Base-by-base conservation (phyloP, 2,797 vertebrate species). In the Valencia hispanica region DNA sequence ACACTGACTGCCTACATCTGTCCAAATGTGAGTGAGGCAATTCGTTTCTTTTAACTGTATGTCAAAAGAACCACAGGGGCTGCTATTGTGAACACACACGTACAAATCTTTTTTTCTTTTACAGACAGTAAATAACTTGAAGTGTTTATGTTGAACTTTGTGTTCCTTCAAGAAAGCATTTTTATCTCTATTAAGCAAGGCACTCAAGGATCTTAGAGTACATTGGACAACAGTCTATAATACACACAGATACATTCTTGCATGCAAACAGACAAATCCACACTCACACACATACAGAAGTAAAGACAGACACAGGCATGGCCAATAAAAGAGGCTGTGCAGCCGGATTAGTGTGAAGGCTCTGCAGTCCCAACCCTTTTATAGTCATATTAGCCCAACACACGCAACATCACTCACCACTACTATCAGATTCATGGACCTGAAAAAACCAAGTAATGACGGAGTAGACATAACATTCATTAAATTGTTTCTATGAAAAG, bases 351-450 rank as follows among this genome's bases (percentile, higher is more conserved):
- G 88, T 66, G 75, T 87, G 82, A 89, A 88, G 79, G 84, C 92
- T 87, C 84, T 79, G 81, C 6, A 70, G 90, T 78, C 80, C 87
- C 84, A 85, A 86, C 90, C 65, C 92, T 91, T 94, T 94, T 94
- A 92, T 93, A 90, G 94, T 91, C 90, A 93, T 91, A 92, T 92
- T 87, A 92, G 80, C 55, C 79, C 80, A 86, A 86, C 88, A 89
- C 92, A 93, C 87, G 81, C 90, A 90, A 91, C 90, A 85, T 92
- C 92, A 74, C 83, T 91, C 89, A 84, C 11, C 83, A 79, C 59
- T 45, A 27, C 80, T 81, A 80, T 79, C 75, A 72, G 79, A 78
- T 83, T 81, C 84, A 72, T 47, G 82, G 71, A 71, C 79, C 74
- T 83, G 79, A 74, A 82, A 55, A 84, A 83, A 51, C 66, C 77